Percentiles rank a stretch among this genome's conserved stretches.
Evolutionary conservation across 2,888 invertebrate genomes (phyloP).

Genomic region (Hipparchia sbordonii): DNA sequence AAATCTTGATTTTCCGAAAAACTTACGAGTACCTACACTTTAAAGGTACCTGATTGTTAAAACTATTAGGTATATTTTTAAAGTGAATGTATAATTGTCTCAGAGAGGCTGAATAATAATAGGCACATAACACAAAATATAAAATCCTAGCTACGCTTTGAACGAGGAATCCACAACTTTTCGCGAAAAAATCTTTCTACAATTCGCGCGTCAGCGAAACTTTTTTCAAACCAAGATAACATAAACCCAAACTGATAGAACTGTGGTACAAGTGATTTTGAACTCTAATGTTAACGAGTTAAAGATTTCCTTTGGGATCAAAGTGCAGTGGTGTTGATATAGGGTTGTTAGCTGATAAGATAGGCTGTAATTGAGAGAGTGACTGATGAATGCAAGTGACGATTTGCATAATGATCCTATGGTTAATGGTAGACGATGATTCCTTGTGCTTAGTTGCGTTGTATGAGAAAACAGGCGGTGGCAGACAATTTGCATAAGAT

Average conservation of each 20-base stretch:
- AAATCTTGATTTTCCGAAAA: too few relatives aligned
- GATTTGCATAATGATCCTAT: constrained; percentile 61
- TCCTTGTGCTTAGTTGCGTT: constrained; percentile 30
- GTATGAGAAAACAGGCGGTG: background rate
- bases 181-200: constrained; percentile 44
- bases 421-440: constrained; percentile 21
- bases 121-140: constrained; percentile 18
- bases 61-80: background rate
- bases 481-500: background rate
- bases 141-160: constrained; percentile 20
- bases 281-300: constrained; percentile 24
- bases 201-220: constrained; percentile 51
- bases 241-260: constrained; percentile 36
- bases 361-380: constrained; percentile 60
- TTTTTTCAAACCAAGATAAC: constrained; percentile 45
- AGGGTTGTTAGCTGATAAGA: constrained; percentile 59
- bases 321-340: constrained; percentile 31
- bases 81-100: background rate
- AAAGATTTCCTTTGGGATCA: constrained; percentile 6
- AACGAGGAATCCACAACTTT: constrained; percentile 29
- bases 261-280: constrained; percentile 35
- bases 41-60: too few relatives aligned
- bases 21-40: too few relatives aligned
- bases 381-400: constrained; percentile 59
- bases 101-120: background rate